Evolutionary conservation across 2,797 vertebrate species (phyloP).

Genomic region (Eulemur rubriventer): DNA sequence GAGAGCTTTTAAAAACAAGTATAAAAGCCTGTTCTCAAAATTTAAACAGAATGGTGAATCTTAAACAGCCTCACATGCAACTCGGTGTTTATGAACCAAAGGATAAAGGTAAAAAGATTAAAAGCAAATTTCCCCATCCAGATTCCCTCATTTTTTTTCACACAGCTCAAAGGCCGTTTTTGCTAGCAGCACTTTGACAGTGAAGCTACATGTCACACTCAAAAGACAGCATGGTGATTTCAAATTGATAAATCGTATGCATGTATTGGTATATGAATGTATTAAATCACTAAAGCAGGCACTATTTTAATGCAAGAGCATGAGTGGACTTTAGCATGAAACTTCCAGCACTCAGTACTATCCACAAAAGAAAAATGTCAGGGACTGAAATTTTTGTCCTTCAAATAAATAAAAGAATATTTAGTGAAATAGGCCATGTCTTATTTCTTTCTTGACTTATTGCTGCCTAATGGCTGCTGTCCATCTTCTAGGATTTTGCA

Average conservation of each 20-base stretch:
- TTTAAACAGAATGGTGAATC: conserved; percentile 28
- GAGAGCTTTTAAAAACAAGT: conserved; percentile 57
- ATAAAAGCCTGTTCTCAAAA: conserved; percentile 36
- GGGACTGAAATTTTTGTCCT: conserved; percentile 28
- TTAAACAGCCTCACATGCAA: conserved; percentile 32
- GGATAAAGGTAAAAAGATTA: conserved; percentile 39
- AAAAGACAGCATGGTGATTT: conserved; percentile 55
- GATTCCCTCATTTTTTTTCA: not conserved
- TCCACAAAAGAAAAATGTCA: conserved; percentile 42
- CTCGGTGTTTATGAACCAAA: conserved; percentile 29
- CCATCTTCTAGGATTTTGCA: not conserved
- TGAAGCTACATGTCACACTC: not conserved
- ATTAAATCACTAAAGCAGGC: conserved; percentile 32
- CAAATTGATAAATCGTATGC: conserved; percentile 63
- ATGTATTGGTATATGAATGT: conserved; percentile 19
- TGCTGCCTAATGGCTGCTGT: not conserved
- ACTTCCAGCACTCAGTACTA: conserved; percentile 49
- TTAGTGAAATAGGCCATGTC: not conserved
- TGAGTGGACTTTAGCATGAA: not conserved
- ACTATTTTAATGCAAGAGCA: conserved; percentile 52
- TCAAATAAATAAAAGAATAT: conserved; percentile 52
- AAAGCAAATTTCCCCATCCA: not conserved
- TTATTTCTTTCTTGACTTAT: conserved; percentile 40
- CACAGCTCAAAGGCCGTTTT: conserved; percentile 39
- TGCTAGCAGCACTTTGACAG: conserved; percentile 19